A percentile compares a stretch with the other conserved stretches of the same genome.
Evolutionary conservation across 2,888 invertebrate genomes (phyloP).

Genomic region (Norana najaformis): DNA sequence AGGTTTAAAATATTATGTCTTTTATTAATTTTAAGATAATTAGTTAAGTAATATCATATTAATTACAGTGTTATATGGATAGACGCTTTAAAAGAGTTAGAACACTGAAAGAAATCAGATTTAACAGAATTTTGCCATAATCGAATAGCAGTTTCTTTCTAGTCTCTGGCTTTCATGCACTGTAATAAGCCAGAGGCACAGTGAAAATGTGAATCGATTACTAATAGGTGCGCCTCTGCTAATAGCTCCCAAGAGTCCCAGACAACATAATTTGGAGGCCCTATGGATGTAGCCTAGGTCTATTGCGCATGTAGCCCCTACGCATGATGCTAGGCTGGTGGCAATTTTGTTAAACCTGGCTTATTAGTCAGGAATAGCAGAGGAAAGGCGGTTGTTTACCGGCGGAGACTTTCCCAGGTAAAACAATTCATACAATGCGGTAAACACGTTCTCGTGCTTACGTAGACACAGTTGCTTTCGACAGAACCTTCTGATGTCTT

Average conservation of each 20-base stretch:
- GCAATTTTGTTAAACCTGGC: neutral
- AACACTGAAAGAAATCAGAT: no score
- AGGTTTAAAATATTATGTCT: no score
- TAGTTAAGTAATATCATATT: no score
- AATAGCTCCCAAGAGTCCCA: neutral
- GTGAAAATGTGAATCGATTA: neutral
- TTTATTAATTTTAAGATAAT: no score
- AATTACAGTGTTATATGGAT: no score
- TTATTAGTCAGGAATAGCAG: neutral
- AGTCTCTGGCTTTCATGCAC: neutral
- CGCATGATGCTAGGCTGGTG: neutral
- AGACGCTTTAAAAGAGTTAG: no score
- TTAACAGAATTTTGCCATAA: no score
- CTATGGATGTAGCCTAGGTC: constrained; percentile 13
- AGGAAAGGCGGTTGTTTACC: neutral
- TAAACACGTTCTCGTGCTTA: neutral
- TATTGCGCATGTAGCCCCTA: neutral
- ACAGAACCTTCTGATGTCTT: neutral
- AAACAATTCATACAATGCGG: neutral
- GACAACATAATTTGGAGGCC: neutral
- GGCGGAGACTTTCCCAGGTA: neutral
- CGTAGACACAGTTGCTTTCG: neutral
- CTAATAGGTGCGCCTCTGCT: neutral
- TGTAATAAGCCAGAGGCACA: neutral
- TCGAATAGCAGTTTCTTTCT: neutral